Base-by-base conservation (phyloP, 2,888 invertebrate species). In the Pollenia labialis region DNA sequence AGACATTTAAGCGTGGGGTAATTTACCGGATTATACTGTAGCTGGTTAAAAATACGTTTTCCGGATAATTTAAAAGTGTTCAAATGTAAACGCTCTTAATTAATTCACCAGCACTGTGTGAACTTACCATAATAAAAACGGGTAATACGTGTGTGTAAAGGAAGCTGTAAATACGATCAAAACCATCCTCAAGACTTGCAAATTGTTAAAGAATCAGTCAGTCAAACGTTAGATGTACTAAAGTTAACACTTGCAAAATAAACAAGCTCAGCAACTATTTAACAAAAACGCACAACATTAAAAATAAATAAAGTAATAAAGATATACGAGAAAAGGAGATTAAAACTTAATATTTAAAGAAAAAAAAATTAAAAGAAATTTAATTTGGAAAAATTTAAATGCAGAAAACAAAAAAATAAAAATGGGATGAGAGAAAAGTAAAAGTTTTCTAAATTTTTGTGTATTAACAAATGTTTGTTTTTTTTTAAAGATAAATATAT, bases 401-500 rank as follows among this genome's bases (percentile, higher is more conserved):
- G 48, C 12, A 40, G 77, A 62, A 75, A 60, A 77, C 56, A 4
- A 48, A 64, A 75, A 75, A 72, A 62, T n/a, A 74, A 75, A 68
- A 66, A 85, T 77, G 79, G 76, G 46, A 42, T 64, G 71, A 76
- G 52, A 50, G 58, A 77, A 74, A 81, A 83, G 81, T 69, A 81
- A 82, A 81, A 86, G 66, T 80, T 87, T 74, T 64, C 16, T n/a
- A 71, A 44, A 48, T 50, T 46, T n/a, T 48, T 54, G 60, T 68
- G 40, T 58, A 50, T 72, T 44, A 81, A 40, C 8, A 72, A 79
- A 74, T 68, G 44, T 50, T 74, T 62, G 50, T 50, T 40, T 50
- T 40, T 54, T 72, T 76, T 85, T 56, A 60, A 54, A 75, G 46
- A 79, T 76, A 75, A 40, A 79, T 76, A 83, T 89, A 74, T 89